Evolutionary conservation across 2,888 invertebrate species (phyloP).

Genomic region (Empis livida): DNA sequence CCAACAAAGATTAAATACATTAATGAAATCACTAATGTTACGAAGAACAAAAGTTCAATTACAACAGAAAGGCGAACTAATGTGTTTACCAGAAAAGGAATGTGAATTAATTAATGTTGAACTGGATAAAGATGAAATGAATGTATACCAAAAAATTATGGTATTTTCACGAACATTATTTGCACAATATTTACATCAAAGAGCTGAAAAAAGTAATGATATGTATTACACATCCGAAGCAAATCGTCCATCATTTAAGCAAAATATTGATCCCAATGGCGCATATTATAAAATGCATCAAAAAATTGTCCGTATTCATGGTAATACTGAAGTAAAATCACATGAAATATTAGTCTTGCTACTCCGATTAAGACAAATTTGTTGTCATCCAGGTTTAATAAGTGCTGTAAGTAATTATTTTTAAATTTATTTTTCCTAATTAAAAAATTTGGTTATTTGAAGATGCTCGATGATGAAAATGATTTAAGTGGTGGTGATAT

Average conservation of each 20-base stretch:
- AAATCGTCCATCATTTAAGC: conserved; percentile 23
- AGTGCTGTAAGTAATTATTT: conserved; percentile 38
- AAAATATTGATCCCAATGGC: conserved; percentile 32
- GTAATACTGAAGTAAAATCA: conserved; percentile 46
- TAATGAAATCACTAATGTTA: conserved; percentile 74
- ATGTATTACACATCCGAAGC: conserved; percentile 20
- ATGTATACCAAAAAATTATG: conserved; percentile 63
- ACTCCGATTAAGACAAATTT: conserved; percentile 74
- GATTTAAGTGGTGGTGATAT: conserved; percentile 20
- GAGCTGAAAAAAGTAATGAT: conserved; percentile 49
- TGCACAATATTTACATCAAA: conserved; percentile 61
- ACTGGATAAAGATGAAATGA: conserved; percentile 55
- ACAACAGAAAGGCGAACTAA: conserved; percentile 47
- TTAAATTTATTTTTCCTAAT: background rate
- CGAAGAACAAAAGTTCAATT: conserved; percentile 78
- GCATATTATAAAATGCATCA: conserved; percentile 51
- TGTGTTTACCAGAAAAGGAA: conserved; percentile 47
- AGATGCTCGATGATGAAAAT: conserved; percentile 40
- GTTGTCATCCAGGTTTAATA: conserved; percentile 79
- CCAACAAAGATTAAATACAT: conserved; percentile 64
- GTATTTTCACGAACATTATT: conserved; percentile 62
- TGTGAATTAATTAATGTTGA: conserved; percentile 45
- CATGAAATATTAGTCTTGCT: conserved; percentile 69
- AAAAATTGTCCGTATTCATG: conserved; percentile 46
- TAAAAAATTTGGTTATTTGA: conserved; percentile 8